Evolutionary conservation across 2,888 invertebrate genomes (phyloP), one percentile per base, ranked within the genome.

Genomic region (Cephus runcator): DNA sequence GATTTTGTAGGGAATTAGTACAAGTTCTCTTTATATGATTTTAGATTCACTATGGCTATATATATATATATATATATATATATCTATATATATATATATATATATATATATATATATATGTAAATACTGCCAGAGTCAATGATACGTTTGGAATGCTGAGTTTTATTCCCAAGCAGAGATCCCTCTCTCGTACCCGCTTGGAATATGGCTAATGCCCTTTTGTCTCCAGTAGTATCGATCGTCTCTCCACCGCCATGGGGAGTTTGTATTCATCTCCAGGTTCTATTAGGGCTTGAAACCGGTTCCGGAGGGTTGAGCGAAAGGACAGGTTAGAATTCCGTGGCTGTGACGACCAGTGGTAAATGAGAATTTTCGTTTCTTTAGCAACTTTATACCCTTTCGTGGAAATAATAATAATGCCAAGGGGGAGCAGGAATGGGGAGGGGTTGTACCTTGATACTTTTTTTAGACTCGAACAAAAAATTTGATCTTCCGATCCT

Each of bases 1-100:
- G n/a, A 23, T 9, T 40, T 40, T 40, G 1, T 15, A 40, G 23
- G 40, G 40, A 40, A 23, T 40, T 40, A 23, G 15, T 40, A 23
- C 6, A 23, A 1, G 1, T 35, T 11, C 1, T 15, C 23, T 15
- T 6, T 6, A 15, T 40, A 40, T 15, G 23, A 40, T 6, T 15
- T 40, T 40, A 6, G 0, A 15, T 23, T 40, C 40, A 15, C 15
- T 23, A 36, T 36, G 1, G 1, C 12, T 36, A 12, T 36, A 1
- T 12, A 12, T 36, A 0, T 4, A 1, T 23, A 23, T 9, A 0
- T 4, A 1, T 23, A 23, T 9, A 0, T 4, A 1, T 23, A 23
- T 9, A 1, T 12, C 0, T 4, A 2, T 23, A 23, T 9, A n/a
- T n/a, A 12, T 36, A 1, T 12, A 0, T 36, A 12, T 36, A 1